These are phyloP conservation scores for Archegozetes longisetosus DNA, from an alignment of 1,140 invertebrate species.

Conservation along the genomic window DNA sequence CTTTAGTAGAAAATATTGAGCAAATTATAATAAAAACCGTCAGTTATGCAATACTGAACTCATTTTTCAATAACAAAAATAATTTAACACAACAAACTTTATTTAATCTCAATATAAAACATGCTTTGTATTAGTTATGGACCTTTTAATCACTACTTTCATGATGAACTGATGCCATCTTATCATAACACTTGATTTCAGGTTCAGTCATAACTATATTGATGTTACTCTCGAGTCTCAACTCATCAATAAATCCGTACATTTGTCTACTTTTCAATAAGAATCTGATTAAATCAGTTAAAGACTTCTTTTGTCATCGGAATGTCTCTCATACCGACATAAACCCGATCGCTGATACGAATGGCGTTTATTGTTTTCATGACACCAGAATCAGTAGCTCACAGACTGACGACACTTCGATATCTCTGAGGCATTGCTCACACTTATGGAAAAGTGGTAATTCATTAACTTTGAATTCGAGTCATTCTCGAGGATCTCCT, in stretches of 20 bases:
- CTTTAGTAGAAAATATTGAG: too few species aligned
- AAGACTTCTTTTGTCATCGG: neutral
- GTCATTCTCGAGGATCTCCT: neutral
- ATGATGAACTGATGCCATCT: too few species aligned
- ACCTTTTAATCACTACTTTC: too few species aligned
- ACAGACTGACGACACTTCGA: neutral
- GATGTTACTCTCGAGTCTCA: conserved; percentile 49
- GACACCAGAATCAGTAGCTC: neutral
- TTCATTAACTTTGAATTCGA: neutral
- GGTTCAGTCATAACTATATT: conserved; percentile 43
- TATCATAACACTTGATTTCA: conserved; percentile 49
- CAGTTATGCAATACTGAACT: too few species aligned
- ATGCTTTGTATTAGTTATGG: too few species aligned
- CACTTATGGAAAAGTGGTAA: too few species aligned
- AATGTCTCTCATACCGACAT: neutral
- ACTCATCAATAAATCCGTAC: conserved; percentile 62
- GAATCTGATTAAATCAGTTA: conserved; percentile 30
- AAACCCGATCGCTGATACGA: neutral
- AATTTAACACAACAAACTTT: too few species aligned
- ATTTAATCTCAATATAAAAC: too few species aligned
- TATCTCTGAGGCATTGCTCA: neutral
- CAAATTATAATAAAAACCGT: too few species aligned
- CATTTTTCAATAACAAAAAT: too few species aligned
- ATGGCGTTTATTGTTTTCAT: neutral
- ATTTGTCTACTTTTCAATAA: conserved; percentile 55